Percentiles rank a stretch among this genome's conserved stretches.
Conservation (phyloP, 2,797 vertebrate species). For the Eleutherodactylus coqui region DNA sequence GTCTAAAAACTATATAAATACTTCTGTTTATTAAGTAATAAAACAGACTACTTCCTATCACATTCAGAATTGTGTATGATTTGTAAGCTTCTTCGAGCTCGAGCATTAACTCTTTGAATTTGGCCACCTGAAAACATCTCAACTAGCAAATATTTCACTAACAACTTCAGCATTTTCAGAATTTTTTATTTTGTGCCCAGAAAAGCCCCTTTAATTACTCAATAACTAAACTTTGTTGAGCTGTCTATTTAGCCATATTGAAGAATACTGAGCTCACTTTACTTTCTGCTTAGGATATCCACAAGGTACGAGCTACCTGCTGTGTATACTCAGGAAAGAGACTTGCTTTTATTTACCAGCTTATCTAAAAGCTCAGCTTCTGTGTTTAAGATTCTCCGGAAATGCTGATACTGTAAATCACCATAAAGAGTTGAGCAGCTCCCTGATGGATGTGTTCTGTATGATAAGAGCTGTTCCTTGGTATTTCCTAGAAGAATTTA, state of each 20-base stretch:
- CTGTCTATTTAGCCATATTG: neutral
- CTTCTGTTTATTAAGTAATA: no score
- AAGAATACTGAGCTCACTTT: neutral
- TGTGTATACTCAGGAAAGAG: neutral
- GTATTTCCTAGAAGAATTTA: slow-evolving; percentile 23
- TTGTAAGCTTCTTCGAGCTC: no score
- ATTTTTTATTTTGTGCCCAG: no score
- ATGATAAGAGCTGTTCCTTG: slow-evolving; percentile 21
- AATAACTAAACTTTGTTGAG: neutral
- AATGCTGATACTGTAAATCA: slow-evolving; percentile 35
- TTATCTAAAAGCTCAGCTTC: slow-evolving; percentile 30
- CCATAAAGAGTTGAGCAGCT: slow-evolving; percentile 2
- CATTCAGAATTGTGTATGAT: no score
- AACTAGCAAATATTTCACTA: no score
- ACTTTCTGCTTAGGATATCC: neutral
- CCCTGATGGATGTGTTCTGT: slow-evolving; percentile 42
- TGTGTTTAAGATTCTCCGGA: slow-evolving; percentile 8
- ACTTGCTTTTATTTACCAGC: neutral
- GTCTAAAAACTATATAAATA: no score
- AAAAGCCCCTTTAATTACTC: neutral
- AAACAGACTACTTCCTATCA: no score
- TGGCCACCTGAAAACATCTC: no score
- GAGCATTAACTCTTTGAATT: no score
- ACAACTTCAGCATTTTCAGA: no score
- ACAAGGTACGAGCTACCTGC: neutral